phyloP scores from a whole-genome alignment of 1,140 invertebrate genomes.

The Camponotus pennsylvanicus region DNA sequence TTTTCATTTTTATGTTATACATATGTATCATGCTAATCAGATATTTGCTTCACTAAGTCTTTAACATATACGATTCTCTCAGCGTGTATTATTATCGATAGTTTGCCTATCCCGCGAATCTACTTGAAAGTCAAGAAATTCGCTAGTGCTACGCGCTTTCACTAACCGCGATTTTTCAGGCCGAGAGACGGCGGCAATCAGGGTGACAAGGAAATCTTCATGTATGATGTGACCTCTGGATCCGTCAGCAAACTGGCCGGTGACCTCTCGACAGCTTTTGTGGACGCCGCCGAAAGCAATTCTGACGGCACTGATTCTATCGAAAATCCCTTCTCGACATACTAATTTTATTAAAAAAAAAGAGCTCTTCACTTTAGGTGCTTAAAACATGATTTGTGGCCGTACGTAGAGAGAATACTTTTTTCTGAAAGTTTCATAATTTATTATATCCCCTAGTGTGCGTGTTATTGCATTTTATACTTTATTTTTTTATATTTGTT shows the following conservation, averaged over 20 bases:
- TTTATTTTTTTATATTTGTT: no score
- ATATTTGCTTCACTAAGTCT: background rate
- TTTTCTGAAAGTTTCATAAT: background rate
- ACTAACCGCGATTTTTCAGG: conserved; percentile 80
- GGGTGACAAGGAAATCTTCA: conserved; percentile 92
- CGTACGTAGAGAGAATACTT: background rate
- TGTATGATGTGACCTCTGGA: conserved; percentile 92
- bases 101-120: background rate
- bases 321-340: conserved; percentile 42
- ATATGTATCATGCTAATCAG: background rate
- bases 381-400: background rate
- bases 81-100: conserved; percentile 15
- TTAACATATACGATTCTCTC: background rate
- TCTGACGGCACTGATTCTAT: conserved; percentile 86
- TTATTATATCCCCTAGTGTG: background rate
- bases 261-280: conserved; percentile 92
- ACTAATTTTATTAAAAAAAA: conserved; percentile 31
- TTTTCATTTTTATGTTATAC: background rate
- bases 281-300: conserved; percentile 93
- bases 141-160: conserved; percentile 27
- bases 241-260: conserved; percentile 90
- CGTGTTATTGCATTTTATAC: no score
- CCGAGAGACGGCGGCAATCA: conserved; percentile 83
- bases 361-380: background rate
- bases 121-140: conserved; percentile 50